phyloP scores from a whole-genome alignment of 1,140 invertebrate genomes.

The Heliconius eleuchia region DNA sequence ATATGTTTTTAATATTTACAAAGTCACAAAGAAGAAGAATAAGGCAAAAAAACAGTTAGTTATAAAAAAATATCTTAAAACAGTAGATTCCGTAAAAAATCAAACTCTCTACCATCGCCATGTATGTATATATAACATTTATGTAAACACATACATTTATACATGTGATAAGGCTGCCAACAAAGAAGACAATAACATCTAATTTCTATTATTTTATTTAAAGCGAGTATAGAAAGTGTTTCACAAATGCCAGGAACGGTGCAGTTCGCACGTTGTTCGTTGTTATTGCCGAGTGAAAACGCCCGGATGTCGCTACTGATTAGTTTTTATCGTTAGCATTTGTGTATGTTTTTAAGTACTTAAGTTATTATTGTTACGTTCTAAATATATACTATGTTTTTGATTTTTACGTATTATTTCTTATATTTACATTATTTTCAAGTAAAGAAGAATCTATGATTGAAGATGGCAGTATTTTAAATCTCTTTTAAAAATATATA shows the following conservation, averaged over 20 bases:
- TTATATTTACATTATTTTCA: too few species aligned
- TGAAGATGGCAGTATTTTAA: too few species aligned
- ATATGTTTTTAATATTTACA: background rate
- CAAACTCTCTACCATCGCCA: too few species aligned
- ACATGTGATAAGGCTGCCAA: background rate
- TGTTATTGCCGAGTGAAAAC: background rate
- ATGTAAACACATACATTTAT: background rate
- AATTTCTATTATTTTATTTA: constrained; percentile 9
- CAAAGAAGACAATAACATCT: constrained; percentile 3
- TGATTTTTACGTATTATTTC: background rate
- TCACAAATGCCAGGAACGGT: constrained; percentile 1
- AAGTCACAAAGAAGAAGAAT: background rate
- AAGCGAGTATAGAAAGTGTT: constrained; percentile 1
- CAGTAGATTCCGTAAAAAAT: too few species aligned
- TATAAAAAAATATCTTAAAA: too few species aligned
- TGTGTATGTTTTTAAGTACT: background rate
- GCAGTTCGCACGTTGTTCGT: background rate
- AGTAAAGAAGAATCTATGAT: too few species aligned
- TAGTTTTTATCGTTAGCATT: background rate
- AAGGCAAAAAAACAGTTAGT: background rate
- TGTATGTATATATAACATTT: too few species aligned
- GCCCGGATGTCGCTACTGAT: background rate
- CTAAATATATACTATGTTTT: background rate
- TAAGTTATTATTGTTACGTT: background rate
- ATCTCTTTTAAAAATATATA: too few species aligned